Evolutionary conservation across 2,888 invertebrate species (phyloP), one percentile per base, ranked within the genome.

Genomic region (Linnaemya tessellans): DNA sequence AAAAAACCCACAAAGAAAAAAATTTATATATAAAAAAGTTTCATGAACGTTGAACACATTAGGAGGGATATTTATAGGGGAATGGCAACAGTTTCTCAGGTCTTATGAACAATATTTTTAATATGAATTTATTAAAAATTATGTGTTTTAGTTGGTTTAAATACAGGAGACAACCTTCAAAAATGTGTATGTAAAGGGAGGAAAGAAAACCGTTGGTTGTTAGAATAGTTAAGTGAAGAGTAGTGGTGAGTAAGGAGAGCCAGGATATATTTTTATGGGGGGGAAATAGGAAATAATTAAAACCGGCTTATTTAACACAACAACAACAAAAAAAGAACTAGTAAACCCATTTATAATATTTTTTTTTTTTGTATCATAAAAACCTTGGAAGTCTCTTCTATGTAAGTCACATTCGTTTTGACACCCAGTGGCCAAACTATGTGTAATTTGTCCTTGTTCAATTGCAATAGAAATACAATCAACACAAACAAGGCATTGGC

Each of bases 401-500:
- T 95, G 95, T 96, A 97, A 90, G 98, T 98, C 93, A 98, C 97
- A 94, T 98, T 98, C 93, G 97, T 97, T 94, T 96, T 97, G 93
- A 97, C 96, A 93, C 97, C 97, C 92, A 98, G 95, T 92, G 98
- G 98, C 98, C 98, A 98, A 94, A 97, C 95, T 94, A 98, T 96
- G 94, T 98, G 98, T 93, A 99, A 96, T 94, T 97, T 97, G 94
- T 98, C 98, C 96, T 98, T 98, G 95, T 99, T 98, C 94, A 99
- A 95, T 96, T 99, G 99, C 93, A 99, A 96, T 93, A 99, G 96
- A 94, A 99, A 98, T 92, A 99, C 98, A 94, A 98, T 97, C 94
- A 99, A 96, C 93, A 99, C 98, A 96, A 99, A 99, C 93, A 99
- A 96, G 93, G 98, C 97, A 96, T 99, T 99, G 95, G 99, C 97